phyloP scores from a whole-genome alignment of 2,113 vertebrate genomes.

The Corydoras maculifer region DNA sequence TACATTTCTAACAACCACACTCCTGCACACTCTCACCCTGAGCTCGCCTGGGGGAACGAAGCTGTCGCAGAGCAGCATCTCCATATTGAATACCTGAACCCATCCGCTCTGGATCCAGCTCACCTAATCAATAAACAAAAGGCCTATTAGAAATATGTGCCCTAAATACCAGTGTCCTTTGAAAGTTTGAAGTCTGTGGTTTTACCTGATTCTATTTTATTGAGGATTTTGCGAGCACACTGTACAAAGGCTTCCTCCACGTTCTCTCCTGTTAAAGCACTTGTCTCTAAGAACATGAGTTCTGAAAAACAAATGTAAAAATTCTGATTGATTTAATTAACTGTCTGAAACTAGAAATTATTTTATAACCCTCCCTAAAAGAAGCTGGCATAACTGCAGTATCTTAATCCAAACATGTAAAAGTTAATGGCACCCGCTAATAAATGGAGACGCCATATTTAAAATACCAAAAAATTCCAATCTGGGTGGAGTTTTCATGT shows the following conservation, averaged over 20 bases:
- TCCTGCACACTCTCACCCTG: slow-evolving; percentile 76
- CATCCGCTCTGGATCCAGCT: slow-evolving; percentile 90
- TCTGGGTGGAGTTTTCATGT: no score
- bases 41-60: slow-evolving; percentile 78
- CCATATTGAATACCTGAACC: slow-evolving; percentile 91
- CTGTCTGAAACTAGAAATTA: no score
- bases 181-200: neutral
- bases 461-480: no score
- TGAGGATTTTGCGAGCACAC: slow-evolving; percentile 86
- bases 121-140: slow-evolving; percentile 61
- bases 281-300: slow-evolving; percentile 89
- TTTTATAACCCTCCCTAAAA: no score
- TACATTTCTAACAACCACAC: slow-evolving; percentile 69
- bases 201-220: slow-evolving; percentile 89
- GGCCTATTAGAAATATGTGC: neutral
- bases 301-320: slow-evolving; percentile 56
- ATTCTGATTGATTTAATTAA: no score
- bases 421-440: no score
- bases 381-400: no score
- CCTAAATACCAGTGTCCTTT: no score
- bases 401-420: no score
- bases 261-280: slow-evolving; percentile 85
- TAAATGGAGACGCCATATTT: no score
- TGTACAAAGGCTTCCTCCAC: slow-evolving; percentile 89
- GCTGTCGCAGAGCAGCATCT: slow-evolving; percentile 79